Conservation (phyloP, 1,140 invertebrate species). For the Euura lappo region DNA sequence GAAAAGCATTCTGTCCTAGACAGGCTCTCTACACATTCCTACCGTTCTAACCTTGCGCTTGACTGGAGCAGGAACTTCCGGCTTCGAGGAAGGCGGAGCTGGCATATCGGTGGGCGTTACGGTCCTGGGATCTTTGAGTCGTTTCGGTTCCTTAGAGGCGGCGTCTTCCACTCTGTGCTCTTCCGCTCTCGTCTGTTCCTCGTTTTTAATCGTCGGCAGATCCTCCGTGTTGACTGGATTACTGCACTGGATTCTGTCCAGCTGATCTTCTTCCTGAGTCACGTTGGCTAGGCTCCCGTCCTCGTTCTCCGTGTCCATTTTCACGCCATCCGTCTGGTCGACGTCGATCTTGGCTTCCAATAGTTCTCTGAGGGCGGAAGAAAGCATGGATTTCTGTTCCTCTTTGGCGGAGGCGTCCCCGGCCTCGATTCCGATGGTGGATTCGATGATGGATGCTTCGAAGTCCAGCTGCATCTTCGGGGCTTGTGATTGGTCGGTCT, state of each 20-base stretch:
- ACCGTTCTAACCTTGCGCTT: constrained; percentile 62
- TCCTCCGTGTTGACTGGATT: background rate
- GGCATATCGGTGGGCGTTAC: constrained; percentile 51
- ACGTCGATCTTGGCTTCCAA: constrained; percentile 49
- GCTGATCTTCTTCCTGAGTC: background rate
- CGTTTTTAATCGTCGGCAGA: background rate
- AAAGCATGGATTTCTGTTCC: constrained; percentile 47
- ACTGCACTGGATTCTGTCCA: background rate
- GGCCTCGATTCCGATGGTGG: constrained; percentile 46
- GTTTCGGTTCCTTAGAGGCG: constrained; percentile 35
- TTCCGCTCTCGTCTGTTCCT: background rate
- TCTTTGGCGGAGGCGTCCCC: constrained; percentile 30
- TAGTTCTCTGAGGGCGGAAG: constrained; percentile 47
- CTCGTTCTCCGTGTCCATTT: constrained; percentile 11
- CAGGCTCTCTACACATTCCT: constrained; percentile 32
- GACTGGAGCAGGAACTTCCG: constrained; percentile 43
- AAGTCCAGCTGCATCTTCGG: constrained; percentile 47
- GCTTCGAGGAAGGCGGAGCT: constrained; percentile 37
- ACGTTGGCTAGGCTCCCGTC: background rate
- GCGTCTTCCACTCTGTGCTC: background rate
- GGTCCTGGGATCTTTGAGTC: constrained; percentile 55
- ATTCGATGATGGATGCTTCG: constrained; percentile 56
- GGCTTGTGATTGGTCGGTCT: constrained; percentile 32
- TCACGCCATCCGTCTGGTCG: constrained; percentile 19
- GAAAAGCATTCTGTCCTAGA: constrained; percentile 29